Conservation (phyloP, 2,888 invertebrate species). For the Carpatolechia fugitivella region DNA sequence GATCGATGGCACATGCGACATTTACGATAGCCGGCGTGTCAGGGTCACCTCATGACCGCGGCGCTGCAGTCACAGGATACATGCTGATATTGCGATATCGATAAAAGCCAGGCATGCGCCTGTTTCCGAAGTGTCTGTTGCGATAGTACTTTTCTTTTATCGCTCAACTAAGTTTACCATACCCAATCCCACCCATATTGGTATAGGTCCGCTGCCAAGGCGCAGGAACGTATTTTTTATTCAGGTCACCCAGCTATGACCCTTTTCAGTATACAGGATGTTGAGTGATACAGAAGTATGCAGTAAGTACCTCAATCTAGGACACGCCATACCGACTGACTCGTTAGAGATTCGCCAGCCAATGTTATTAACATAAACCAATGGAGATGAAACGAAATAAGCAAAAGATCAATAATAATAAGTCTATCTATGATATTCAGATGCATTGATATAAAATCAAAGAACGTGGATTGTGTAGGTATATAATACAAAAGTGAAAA, state of each 20-base stretch:
- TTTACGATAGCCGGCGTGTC: not conserved
- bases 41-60: slow-evolving; percentile 5
- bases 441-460: too few species aligned
- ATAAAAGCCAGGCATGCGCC: not conserved
- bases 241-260: too few species aligned
- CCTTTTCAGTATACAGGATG: too few species aligned
- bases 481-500: too few species aligned
- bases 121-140: too few species aligned
- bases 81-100: not conserved
- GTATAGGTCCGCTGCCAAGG: too few species aligned
- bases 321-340: not conserved
- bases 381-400: not conserved
- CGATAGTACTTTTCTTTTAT: not conserved
- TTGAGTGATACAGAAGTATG: not conserved
- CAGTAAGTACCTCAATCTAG: too few species aligned
- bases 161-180: too few species aligned
- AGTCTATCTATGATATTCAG: not conserved
- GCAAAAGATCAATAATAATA: not conserved
- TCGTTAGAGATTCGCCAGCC: not conserved
- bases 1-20: slow-evolving; percentile 2
- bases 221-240: not conserved
- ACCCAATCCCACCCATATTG: too few species aligned
- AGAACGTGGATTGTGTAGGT: too few species aligned
- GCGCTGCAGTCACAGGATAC: slow-evolving; percentile 1
- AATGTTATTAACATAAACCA: not conserved